Evolutionary conservation across 2,113 vertebrate genomes (phyloP), one percentile per base, ranked within the genome.

Genomic region (Dipodomys merriami): DNA sequence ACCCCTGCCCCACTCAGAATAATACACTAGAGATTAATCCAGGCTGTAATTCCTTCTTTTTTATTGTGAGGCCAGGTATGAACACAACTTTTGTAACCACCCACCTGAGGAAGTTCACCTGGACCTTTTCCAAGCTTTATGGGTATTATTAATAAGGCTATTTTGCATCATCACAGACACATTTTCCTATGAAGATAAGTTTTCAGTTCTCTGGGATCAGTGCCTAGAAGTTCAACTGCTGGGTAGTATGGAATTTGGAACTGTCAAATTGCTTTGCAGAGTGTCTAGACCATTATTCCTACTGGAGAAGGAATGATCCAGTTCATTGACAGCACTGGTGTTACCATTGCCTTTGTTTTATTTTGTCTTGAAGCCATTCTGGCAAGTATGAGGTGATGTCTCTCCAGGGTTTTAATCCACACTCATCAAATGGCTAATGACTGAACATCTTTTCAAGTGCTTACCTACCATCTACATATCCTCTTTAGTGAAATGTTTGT

Each of bases 261-360:
- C 23, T 44, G n/a, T 4, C 39, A 71, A 62, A 35, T 16, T 79
- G 77, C 20, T 67, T 90, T 88, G 23, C 77, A 64, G n/a, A 73
- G 68, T 18, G 7, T 29, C 23, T 12, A 65, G 5, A 19, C 20
- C 13, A 82, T 49, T 39, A 53, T 7, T 23, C 9, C 30, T 13
- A 18, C 46, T 15, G n/a, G 27, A 2, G 30, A 15, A 65, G 0
- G 2, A 72, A 57, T 0, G 11, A 20, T 15, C 9, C 4, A 39
- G 22, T 3, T 65, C 64, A n/a, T 81, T 39, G 7, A 6, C 25
- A 25, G 22, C 1, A 39, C 13, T 88, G 46, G 1, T 33, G 16
- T 4, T 13, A 4, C 3, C 3, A 5, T 7, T 80, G 16, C 15
- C 29, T 82, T 74, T 23, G 1, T 18, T 57, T 12, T 68, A 6